Base-by-base conservation (phyloP, 2,797 vertebrate species). In the Acanthurus leucopareius region DNA sequence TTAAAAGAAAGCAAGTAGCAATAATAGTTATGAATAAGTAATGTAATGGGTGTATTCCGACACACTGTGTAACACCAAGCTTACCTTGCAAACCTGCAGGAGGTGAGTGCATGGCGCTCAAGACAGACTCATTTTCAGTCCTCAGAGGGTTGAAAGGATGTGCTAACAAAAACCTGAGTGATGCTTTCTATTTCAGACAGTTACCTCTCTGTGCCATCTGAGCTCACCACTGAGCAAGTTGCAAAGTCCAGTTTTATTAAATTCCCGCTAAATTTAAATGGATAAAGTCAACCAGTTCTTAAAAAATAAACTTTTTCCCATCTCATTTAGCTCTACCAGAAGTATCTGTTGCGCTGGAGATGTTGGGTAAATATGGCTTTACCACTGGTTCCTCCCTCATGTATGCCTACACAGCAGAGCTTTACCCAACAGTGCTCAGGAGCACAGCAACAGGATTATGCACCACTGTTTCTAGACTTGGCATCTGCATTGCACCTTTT, bases 401-500 rank as follows among this genome's bases (percentile, higher is more conserved):
- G 3, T 45, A 7, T 61, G 19, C 7, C 40, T 61, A 61, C 59
- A 61, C 59, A 16, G 2, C 20, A 16, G 59, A 61, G 59, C 11
- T 44, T 44, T 61, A 61, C 59, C 59, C 40, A 15, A 61, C 59
- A 10, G 40, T 45, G 59, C 14, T 61, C 40, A 45, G 59, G 59
- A 61, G 14, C 20, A 61, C 59, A 61, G 40, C 59, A 1, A 25
- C 59, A 61, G 59, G 59, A 14, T 2, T 14, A 8, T 61, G 59
- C 2, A 14, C 19, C 40, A 61, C 59, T 9, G 9, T 25, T 25
- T 61, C 59, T 40, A 61, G 59, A 17, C 2, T 61, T 13, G 40
- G 59, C 13, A 17, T 15, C 61, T 48, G 96, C 84, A 78, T 96
- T 47, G 95, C 96, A 0, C 97, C 97, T 7, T 97, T 96, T 75